These are phyloP conservation scores for Azorinus chamasolen DNA, from an alignment of 2,888 invertebrate species.

Conservation along the genomic window DNA sequence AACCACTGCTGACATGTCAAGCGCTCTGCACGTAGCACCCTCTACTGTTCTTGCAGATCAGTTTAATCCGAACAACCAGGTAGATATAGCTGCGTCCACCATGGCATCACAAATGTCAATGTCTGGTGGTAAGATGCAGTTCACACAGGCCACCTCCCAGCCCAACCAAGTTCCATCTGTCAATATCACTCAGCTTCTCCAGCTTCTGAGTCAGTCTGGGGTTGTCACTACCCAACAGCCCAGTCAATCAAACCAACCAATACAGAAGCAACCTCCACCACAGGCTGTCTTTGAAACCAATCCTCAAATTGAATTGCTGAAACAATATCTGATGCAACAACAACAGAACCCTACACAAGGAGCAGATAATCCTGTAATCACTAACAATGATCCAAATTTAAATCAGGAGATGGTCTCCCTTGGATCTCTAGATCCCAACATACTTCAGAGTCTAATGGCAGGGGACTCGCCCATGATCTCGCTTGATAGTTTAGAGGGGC, in stretches of 20 bases:
- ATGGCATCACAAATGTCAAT: conserved; percentile 44
- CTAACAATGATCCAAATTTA: conserved; percentile 52
- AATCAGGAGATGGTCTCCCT: conserved; percentile 59
- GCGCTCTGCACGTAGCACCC: conserved; percentile 12
- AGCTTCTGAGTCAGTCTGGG: conserved; percentile 23
- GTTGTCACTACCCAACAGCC: conserved; percentile 35
- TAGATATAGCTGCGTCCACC: conserved; percentile 43
- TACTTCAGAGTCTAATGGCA: conserved; percentile 63
- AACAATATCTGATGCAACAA: conserved; percentile 38
- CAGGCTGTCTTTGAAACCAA: conserved; percentile 17
- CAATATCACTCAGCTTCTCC: conserved; percentile 39
- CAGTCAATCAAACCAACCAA: conserved; percentile 3
- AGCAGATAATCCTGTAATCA: conserved; percentile 39
- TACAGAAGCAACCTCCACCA: conserved; percentile 10
- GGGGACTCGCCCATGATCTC: conserved; percentile 63
- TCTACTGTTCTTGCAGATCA: conserved; percentile 16
- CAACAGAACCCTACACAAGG: conserved; percentile 21
- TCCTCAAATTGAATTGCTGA: conserved; percentile 40
- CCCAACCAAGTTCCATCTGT: conserved; percentile 31
- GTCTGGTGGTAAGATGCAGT: conserved; percentile 60
- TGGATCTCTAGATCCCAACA: conserved; percentile 42
- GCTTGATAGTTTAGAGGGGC: conserved; percentile 63
- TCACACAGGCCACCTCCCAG: conserved; percentile 33
- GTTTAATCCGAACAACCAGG: conserved; percentile 24
- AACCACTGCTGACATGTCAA: conserved; percentile 7